Evolutionary conservation across 2,888 invertebrate species (phyloP), one percentile per base, ranked within the genome.

Genomic region (Brachyopa scutellaris): DNA sequence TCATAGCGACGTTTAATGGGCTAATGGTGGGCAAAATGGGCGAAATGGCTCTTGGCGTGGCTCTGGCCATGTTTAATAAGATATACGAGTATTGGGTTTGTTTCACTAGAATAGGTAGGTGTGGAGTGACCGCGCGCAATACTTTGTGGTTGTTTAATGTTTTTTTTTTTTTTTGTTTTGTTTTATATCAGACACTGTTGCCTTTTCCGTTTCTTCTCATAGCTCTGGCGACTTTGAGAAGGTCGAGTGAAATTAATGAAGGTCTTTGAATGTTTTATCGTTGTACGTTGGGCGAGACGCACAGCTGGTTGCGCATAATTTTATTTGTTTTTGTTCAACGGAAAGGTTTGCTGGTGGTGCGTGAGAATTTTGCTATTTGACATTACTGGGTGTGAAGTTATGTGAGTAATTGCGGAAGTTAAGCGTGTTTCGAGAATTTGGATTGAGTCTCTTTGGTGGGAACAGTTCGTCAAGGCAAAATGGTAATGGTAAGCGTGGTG

Each of bases 221-320:
- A 33, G 47, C 26, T 3, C 33, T 70, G 62, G 11, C 62, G 77
- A 57, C 70, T 77, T 77, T 77, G 77, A 77, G 77, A 77, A 77
- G 77, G 77, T 77, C 77, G 62, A 49, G 31, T 77, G 40, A 51
- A 64, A 62, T 62, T 36, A 73, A 73, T 73, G 70, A 70, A 77
- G 77, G 77, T 64, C 70, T 70, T 69, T 64, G 55, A 49, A 64
- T 64, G 40, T 21, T 57, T 64, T 45, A 69, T 76, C 57, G 49
- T 29, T 55, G 17, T 38, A 7, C 23, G 26, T 13, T 49, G 45
- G n/a, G 55, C 6, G 17, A 31, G 40, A 40, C 15, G 17, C 33
- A 19, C 51, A 76, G 42, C 36, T 61, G 59, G 40, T 9, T 62
- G 51, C 3, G n/a, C 11, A 19, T 53, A 53, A 13, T 31, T 74